Percentiles rank a stretch among this genome's conserved stretches.
phyloP scores from a whole-genome alignment of 2,888 invertebrate genomes.

The Plebejus anna region DNA sequence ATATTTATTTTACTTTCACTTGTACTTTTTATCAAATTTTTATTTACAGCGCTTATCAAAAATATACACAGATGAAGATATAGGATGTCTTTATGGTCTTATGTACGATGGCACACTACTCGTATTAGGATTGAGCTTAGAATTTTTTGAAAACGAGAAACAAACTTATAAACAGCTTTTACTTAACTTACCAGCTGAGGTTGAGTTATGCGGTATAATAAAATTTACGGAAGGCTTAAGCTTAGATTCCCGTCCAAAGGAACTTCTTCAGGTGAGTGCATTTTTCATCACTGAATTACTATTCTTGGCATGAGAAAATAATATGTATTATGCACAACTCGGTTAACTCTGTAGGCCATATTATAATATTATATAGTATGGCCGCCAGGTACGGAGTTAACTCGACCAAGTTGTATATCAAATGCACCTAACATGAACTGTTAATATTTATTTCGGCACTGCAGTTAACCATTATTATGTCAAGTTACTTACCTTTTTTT shows the following conservation, averaged over 20 bases:
- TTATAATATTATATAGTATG: no score
- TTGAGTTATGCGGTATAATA: slow-evolving; percentile 88
- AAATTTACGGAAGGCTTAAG: slow-evolving; percentile 82
- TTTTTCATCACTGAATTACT: no score
- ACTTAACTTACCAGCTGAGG: slow-evolving; percentile 86
- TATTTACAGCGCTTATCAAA: slow-evolving; percentile 82
- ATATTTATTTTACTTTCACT: slow-evolving; percentile 28
- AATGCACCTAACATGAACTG: not conserved
- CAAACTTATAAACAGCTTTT: slow-evolving; percentile 75
- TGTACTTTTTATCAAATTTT: not conserved
- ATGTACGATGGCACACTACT: slow-evolving; percentile 85
- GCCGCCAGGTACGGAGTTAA: no score
- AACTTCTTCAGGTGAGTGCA: slow-evolving; percentile 73
- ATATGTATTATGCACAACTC: no score
- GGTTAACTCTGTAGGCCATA: no score
- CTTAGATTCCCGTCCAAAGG: slow-evolving; percentile 81
- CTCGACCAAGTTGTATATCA: no score
- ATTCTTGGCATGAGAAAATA: not conserved
- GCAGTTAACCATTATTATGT: not conserved
- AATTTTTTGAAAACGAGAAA: slow-evolving; percentile 79
- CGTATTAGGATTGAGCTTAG: slow-evolving; percentile 84
- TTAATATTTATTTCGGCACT: not conserved
- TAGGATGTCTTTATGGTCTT: slow-evolving; percentile 87
- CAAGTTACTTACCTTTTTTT: slow-evolving; percentile 37
- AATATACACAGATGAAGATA: slow-evolving; percentile 79